These are phyloP conservation scores for Andrena flavipes DNA, from an alignment of 2,888 invertebrate species.

Conservation along the genomic window DNA sequence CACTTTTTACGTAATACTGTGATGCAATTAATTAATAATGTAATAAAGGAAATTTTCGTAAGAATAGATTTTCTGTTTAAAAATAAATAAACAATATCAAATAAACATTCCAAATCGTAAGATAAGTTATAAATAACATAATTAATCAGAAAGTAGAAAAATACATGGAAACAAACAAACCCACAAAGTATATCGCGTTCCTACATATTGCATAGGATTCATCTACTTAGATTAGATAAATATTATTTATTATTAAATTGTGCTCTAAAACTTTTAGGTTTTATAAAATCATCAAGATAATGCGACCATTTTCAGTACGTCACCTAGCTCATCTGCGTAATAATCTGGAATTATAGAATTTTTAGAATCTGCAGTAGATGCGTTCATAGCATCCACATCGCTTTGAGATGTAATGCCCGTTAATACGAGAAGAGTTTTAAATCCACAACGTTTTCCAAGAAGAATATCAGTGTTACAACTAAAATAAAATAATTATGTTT, in stretches of 20 bases:
- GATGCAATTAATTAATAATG: background rate
- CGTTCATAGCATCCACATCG: slow-evolving; percentile 45
- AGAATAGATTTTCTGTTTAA: background rate
- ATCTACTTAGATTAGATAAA: slow-evolving; percentile 2
- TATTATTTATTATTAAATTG: background rate
- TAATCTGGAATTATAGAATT: slow-evolving; percentile 49
- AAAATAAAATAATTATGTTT: slow-evolving; percentile 24
- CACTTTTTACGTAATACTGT: background rate
- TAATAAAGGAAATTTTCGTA: background rate
- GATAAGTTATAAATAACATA: background rate
- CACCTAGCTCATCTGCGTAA: slow-evolving; percentile 51
- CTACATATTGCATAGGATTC: background rate
- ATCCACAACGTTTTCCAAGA: slow-evolving; percentile 94
- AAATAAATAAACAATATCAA: slow-evolving; percentile 5
- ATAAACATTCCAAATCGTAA: background rate
- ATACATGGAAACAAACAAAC: background rate
- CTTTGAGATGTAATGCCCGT: slow-evolving; percentile 89
- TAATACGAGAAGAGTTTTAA: slow-evolving; percentile 94
- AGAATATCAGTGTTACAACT: slow-evolving; percentile 95
- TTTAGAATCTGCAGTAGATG: background rate
- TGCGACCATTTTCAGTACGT: slow-evolving; percentile 42
- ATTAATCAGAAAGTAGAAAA: background rate
- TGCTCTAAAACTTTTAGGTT: background rate
- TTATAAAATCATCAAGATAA: slow-evolving; percentile 34
- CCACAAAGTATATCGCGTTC: background rate